Conservation (phyloP, 1,140 invertebrate species). For the Meloidogyne hapla region DNA sequence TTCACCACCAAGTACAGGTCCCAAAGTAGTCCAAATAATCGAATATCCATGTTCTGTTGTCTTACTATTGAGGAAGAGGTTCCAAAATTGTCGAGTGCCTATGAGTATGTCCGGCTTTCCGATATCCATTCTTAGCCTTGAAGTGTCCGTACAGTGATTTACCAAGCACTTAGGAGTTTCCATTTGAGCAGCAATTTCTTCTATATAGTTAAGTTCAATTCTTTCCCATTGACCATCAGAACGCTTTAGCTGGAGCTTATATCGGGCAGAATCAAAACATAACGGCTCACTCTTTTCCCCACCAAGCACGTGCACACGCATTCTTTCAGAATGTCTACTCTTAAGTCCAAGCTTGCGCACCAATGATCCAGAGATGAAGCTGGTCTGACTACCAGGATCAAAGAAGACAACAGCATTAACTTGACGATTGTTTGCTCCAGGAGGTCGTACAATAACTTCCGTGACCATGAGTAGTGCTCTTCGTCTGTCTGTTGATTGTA, state of each 20-base stretch:
- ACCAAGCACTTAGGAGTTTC: neutral
- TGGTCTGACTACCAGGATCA: neutral
- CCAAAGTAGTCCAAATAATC: too few relatives aligned
- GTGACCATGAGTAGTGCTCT: too few relatives aligned
- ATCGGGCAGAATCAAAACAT: conserved; percentile 13
- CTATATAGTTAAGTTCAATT: conserved; percentile 2
- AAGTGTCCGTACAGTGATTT: neutral
- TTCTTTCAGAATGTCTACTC: too few relatives aligned
- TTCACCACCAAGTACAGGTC: too few relatives aligned
- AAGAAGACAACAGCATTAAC: too few relatives aligned
- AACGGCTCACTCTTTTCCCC: neutral
- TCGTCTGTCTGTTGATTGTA: too few relatives aligned
- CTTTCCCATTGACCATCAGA: neutral
- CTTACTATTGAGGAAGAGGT: neutral
- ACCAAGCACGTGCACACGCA: neutral
- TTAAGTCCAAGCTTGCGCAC: neutral
- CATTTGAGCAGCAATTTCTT: neutral
- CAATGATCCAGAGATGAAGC: conserved; percentile 4
- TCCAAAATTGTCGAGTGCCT: conserved; percentile 28
- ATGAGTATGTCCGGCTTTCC: conserved; percentile 28
- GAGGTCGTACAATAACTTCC: too few relatives aligned
- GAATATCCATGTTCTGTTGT: too few relatives aligned
- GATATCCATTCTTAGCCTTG: neutral
- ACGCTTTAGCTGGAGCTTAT: neutral
- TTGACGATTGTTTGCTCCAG: too few relatives aligned